phyloP scores from a whole-genome alignment of 2,888 invertebrate species.

The Flexamia atlantica region DNA sequence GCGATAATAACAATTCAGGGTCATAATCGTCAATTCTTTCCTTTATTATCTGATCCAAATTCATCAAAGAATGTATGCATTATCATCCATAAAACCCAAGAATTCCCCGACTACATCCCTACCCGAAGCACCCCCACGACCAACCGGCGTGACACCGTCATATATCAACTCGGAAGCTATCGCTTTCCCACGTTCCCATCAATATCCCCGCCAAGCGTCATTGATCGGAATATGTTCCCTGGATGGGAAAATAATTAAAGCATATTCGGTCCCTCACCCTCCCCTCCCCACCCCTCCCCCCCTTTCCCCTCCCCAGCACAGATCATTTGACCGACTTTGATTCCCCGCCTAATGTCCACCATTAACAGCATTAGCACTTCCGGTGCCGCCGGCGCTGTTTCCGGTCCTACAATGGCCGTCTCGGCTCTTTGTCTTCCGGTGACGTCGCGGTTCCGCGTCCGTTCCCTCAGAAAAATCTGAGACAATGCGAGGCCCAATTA shows the following conservation, averaged over 20 bases:
- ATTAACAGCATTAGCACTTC: conserved; percentile 65
- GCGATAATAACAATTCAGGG: no score
- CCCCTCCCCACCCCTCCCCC: conserved; percentile 23
- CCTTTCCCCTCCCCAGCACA: conserved; percentile 42
- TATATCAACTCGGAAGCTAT: not conserved
- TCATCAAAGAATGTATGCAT: no score
- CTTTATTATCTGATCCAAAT: no score
- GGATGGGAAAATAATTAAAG: conserved; percentile 57
- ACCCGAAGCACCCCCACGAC: no score
- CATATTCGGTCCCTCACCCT: conserved; percentile 14
- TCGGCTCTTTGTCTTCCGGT: conserved; percentile 57
- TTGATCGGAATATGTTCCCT: conserved; percentile 51
- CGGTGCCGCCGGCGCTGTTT: conserved; percentile 61
- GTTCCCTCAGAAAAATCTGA: conserved; percentile 42
- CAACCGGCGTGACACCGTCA: no score
- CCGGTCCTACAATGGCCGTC: conserved; percentile 61
- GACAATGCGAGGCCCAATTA: conserved; percentile 48
- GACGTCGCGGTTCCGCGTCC: conserved; percentile 48
- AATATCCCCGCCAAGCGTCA: conserved; percentile 28
- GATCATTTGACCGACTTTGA: conserved; percentile 65
- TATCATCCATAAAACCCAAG: no score
- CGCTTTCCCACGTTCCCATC: not conserved
- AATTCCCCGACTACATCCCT: no score
- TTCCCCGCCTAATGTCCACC: conserved; percentile 64
- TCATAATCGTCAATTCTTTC: no score